Evolutionary conservation across 2,888 invertebrate species (phyloP).

Genomic region (Napeogenes sylphis): DNA sequence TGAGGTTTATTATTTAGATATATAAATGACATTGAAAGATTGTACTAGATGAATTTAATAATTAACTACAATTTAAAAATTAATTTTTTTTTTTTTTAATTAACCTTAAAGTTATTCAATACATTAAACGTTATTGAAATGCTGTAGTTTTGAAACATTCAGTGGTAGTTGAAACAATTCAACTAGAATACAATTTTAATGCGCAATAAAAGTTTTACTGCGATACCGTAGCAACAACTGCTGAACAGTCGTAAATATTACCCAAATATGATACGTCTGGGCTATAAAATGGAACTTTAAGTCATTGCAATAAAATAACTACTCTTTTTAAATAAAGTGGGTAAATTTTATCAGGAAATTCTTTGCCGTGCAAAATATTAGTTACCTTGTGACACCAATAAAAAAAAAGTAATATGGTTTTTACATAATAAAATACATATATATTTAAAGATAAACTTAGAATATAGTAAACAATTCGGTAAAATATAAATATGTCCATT

Average conservation of each 20-base stretch:
- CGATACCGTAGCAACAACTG: slow-evolving; percentile 32
- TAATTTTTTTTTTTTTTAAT: no score
- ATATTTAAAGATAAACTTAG: no score
- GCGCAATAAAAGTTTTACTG: slow-evolving; percentile 52
- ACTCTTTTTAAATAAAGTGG: slow-evolving; percentile 5
- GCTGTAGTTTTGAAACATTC: slow-evolving; percentile 13
- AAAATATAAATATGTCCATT: no score
- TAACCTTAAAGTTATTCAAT: not conserved
- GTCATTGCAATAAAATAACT: slow-evolving; percentile 22
- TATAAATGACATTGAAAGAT: no score
- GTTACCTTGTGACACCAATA: no score
- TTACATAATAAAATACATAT: no score
- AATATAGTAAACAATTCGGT: no score
- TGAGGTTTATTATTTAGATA: no score
- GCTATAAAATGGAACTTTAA: slow-evolving; percentile 27
- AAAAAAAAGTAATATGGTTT: no score
- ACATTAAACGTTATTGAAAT: slow-evolving; percentile 3
- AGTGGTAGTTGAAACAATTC: slow-evolving; percentile 37
- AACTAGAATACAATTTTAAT: slow-evolving; percentile 55
- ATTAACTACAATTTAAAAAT: no score
- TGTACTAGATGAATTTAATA: no score
- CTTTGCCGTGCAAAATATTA: no score
- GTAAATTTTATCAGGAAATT: not conserved
- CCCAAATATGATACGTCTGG: slow-evolving; percentile 40
- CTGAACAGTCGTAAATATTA: slow-evolving; percentile 52